phyloP scores from a whole-genome alignment of 2,797 vertebrate genomes.

The Cheirogaleus major region DNA sequence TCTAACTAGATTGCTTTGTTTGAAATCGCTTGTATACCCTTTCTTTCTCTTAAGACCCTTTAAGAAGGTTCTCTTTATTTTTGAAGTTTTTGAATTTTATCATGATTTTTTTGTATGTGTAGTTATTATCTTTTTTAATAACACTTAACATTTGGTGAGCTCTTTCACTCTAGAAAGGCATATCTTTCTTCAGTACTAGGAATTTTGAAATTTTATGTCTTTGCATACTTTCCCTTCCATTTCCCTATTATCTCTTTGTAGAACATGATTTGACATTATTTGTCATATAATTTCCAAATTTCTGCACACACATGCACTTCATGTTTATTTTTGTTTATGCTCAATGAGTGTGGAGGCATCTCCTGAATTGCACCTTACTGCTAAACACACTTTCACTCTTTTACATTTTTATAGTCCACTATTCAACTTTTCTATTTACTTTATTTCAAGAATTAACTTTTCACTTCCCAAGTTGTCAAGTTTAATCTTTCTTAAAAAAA shows the following conservation, averaged over 20 bases:
- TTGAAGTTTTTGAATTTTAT: not conserved
- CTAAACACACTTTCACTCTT: not conserved
- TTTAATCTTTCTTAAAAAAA: not conserved
- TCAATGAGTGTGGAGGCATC: not conserved
- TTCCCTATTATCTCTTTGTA: not conserved
- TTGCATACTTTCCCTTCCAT: not conserved
- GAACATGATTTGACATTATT: not conserved
- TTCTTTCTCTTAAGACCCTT: not conserved
- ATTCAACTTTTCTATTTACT: not conserved
- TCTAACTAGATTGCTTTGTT: not conserved
- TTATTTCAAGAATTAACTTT: not conserved
- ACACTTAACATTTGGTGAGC: not conserved
- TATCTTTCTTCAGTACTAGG: not conserved
- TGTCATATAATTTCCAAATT: not conserved
- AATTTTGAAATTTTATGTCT: not conserved
- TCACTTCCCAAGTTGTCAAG: constrained; percentile 18
- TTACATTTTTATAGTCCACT: not conserved
- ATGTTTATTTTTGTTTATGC: not conserved
- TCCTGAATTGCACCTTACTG: not conserved
- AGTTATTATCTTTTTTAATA: not conserved
- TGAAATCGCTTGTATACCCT: not conserved
- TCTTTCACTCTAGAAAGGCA: not conserved
- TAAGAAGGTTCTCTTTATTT: not conserved
- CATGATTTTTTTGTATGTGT: not conserved
- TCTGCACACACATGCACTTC: not conserved